A percentile compares a stretch with the other conserved stretches of the same genome.
phyloP scores from a whole-genome alignment of 2,888 invertebrate species.

The Eristalis arbustorum region DNA sequence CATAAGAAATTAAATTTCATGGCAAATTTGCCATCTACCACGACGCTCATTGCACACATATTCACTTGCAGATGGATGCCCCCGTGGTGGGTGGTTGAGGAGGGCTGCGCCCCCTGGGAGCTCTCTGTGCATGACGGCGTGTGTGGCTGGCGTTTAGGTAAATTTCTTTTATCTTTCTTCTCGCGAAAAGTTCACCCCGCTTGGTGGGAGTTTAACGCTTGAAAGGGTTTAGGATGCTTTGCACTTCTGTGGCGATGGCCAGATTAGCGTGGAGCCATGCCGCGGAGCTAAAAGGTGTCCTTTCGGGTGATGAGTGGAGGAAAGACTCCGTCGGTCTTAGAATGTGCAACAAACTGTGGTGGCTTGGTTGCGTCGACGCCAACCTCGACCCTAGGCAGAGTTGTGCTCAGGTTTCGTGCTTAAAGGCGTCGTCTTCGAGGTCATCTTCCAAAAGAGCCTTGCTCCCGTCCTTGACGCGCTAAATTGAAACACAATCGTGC shows the following conservation, averaged over 20 bases:
- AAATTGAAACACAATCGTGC: background rate
- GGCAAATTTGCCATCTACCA: slow-evolving; percentile 21
- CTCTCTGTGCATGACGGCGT: background rate
- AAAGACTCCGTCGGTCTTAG: too few species aligned
- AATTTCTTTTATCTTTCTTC: background rate
- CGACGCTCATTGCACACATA: slow-evolving; percentile 17
- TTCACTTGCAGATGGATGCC: background rate
- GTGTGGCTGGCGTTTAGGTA: background rate
- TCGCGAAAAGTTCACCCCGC: background rate
- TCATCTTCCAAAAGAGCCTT: too few species aligned
- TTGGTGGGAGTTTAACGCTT: background rate
- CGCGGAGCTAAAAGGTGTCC: background rate
- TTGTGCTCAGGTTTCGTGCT: too few species aligned
- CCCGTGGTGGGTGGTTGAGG: background rate
- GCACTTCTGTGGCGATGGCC: background rate
- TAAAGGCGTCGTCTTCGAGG: too few species aligned
- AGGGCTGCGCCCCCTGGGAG: background rate
- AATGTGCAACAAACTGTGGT: too few species aligned
- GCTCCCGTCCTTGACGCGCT: too few species aligned
- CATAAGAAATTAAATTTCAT: slow-evolving; percentile 37
- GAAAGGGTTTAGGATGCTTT: background rate
- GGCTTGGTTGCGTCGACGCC: too few species aligned
- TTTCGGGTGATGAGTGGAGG: background rate
- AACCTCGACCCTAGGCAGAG: too few species aligned
- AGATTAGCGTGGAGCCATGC: background rate